phyloP scores from a whole-genome alignment of 2,888 invertebrate species.

The Sepiola atlantica region DNA sequence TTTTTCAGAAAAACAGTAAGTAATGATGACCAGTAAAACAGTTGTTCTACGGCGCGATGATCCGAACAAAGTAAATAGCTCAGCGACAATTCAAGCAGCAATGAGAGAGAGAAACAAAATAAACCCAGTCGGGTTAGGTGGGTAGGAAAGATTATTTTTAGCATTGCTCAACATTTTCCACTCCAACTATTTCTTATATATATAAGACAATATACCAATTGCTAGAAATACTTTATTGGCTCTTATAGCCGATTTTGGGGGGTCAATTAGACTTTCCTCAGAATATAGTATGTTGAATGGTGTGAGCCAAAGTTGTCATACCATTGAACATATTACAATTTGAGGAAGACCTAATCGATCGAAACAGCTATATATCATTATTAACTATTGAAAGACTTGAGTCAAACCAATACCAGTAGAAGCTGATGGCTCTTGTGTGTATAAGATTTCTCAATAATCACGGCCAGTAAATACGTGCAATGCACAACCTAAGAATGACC shows the following conservation, averaged over 20 bases:
- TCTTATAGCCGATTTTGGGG: too few species aligned
- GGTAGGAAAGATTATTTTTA: not conserved
- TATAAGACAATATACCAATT: too few species aligned
- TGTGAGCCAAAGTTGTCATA: too few species aligned
- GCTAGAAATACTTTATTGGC: too few species aligned
- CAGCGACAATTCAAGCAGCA: not conserved
- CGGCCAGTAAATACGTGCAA: not conserved
- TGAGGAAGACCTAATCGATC: too few species aligned
- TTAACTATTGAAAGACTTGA: not conserved
- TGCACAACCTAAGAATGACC: slow-evolving; percentile 6
- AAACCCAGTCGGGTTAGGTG: not conserved
- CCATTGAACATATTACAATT: too few species aligned
- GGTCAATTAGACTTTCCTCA: too few species aligned
- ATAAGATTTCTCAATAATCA: not conserved
- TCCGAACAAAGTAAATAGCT: not conserved
- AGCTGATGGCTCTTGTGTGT: not conserved
- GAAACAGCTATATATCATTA: too few species aligned
- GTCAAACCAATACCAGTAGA: not conserved
- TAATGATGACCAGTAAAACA: slow-evolving; percentile 18
- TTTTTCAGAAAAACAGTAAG: not conserved
- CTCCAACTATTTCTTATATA: slow-evolving; percentile 19
- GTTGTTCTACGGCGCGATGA: not conserved
- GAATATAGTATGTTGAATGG: too few species aligned
- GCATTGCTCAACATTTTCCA: not conserved
- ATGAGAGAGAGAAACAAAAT: slow-evolving; percentile 2